Conservation (phyloP, 2,113 vertebrate species). For the Colius striatus region DNA sequence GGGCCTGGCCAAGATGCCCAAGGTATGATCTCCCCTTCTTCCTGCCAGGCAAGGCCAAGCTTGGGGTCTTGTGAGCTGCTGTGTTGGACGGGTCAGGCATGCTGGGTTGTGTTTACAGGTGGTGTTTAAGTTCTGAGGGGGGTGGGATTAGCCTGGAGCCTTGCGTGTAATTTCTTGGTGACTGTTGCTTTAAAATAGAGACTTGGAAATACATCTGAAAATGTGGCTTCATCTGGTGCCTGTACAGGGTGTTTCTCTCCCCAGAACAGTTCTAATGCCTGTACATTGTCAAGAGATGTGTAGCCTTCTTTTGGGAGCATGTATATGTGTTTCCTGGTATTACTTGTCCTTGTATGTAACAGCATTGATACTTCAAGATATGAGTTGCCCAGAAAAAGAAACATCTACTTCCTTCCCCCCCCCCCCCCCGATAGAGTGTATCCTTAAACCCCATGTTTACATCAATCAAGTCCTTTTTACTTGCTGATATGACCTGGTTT, state of each 20-base stretch:
- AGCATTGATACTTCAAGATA: not conserved
- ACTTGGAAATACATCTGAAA: not conserved
- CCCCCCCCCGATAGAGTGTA: accelerated
- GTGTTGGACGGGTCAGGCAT: accelerated
- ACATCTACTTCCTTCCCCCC: no score
- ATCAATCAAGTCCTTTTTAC: not conserved
- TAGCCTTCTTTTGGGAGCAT: not conserved
- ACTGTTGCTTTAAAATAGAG: conserved; percentile 5
- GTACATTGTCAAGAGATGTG: not conserved
- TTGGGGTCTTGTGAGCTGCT: no score
- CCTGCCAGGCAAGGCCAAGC: accelerated
- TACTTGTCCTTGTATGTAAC: not conserved
- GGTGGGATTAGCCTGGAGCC: not conserved
- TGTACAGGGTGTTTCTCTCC: not conserved
- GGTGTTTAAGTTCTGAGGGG: accelerated
- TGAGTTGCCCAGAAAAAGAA: not conserved
- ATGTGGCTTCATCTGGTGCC: accelerated
- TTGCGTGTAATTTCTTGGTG: not conserved
- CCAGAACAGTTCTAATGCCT: accelerated
- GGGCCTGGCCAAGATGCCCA: conserved; percentile 67
- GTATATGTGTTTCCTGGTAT: not conserved
- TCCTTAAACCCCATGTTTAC: not conserved
- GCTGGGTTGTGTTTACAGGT: not conserved
- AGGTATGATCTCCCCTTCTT: conserved; percentile 50
- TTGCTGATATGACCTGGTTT: not conserved